Conservation (phyloP, 1,140 invertebrate genomes). For the Potamilus streckersoni region DNA sequence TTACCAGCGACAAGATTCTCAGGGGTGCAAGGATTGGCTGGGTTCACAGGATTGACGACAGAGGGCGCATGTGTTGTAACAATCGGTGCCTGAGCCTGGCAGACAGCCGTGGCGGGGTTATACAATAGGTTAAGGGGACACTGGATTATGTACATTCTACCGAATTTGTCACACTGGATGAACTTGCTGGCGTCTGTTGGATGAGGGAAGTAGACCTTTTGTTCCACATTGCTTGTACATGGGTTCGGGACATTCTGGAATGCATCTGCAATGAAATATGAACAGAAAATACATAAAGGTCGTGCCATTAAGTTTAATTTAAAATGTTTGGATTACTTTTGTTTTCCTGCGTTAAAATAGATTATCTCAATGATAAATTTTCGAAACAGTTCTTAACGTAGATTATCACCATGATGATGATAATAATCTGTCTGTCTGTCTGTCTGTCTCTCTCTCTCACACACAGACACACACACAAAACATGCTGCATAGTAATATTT, state of each 20-base stretch:
- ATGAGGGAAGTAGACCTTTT: slow-evolving; percentile 38
- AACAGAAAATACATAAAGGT: no score
- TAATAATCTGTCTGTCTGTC: no score
- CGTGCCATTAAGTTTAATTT: no score
- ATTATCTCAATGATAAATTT: no score
- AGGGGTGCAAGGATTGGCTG: slow-evolving; percentile 38
- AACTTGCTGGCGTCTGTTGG: slow-evolving; percentile 45
- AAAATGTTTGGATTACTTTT: no score
- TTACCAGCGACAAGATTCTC: slow-evolving; percentile 22
- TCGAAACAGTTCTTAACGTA: no score
- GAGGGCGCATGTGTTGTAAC: neutral
- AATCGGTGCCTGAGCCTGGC: neutral
- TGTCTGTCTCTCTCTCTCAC: no score
- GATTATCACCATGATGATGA: no score
- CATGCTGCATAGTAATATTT: no score
- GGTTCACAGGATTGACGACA: neutral
- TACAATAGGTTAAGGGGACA: slow-evolving; percentile 39
- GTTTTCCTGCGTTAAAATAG: no score
- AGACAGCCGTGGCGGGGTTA: slow-evolving; percentile 5
- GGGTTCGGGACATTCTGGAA: slow-evolving; percentile 43
- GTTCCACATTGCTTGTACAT: slow-evolving; percentile 31
- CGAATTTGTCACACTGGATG: slow-evolving; percentile 46
- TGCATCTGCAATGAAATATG: slow-evolving; percentile 20
- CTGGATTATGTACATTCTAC: slow-evolving; percentile 46
- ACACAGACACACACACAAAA: no score